phyloP scores from a whole-genome alignment of 2,113 vertebrate species.

The Cyanoderma ruficeps region DNA sequence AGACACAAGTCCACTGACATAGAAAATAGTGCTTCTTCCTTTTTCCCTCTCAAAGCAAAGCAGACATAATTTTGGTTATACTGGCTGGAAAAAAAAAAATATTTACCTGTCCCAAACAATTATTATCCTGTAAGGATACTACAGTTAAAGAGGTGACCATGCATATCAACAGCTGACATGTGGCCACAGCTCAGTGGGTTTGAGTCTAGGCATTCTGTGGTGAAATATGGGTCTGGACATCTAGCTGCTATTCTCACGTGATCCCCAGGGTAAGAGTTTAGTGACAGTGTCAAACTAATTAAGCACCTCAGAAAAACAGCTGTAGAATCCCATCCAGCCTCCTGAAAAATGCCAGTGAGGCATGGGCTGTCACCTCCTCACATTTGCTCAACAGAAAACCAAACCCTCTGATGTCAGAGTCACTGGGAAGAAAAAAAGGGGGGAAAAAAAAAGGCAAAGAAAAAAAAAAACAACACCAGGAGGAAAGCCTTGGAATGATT shows the following conservation, averaged over 20 bases:
- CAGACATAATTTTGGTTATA: constrained; percentile 39
- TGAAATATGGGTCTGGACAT: constrained; percentile 44
- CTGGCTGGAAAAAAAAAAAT: background rate
- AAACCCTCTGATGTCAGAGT: background rate
- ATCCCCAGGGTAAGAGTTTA: background rate
- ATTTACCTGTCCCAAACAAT: constrained; percentile 42
- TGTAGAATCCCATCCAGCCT: background rate
- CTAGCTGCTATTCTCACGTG: background rate
- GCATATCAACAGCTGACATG: constrained; percentile 20
- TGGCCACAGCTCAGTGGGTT: constrained; percentile 9
- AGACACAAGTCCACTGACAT: background rate
- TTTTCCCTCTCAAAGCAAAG: background rate
- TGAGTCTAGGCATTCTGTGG: background rate
- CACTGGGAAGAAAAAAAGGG: background rate
- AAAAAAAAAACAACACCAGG: too few species aligned
- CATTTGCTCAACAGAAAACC: background rate
- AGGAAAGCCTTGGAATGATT: background rate
- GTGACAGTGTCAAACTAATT: constrained; percentile 44
- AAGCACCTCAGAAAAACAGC: constrained; percentile 3
- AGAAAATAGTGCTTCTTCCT: background rate
- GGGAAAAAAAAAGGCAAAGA: rapidly evolving
- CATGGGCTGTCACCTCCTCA: background rate
- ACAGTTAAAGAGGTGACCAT: constrained; percentile 1
- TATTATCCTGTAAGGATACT: background rate
- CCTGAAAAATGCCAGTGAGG: background rate